These are phyloP conservation scores for Ariolimax columbianus DNA, from an alignment of 2,888 invertebrate genomes.

Conservation along the genomic window DNA sequence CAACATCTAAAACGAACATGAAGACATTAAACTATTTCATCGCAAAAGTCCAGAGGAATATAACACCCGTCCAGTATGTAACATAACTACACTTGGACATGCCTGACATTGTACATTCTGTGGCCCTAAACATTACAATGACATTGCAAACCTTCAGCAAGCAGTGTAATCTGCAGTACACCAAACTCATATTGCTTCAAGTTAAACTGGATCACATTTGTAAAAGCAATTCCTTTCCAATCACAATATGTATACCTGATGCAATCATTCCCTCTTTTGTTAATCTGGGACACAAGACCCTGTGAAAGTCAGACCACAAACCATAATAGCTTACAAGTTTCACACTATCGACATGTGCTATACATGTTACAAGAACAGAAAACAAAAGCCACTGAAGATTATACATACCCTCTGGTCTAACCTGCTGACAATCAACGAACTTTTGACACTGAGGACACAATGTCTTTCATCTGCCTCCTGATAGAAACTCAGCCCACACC, in stretches of 20 bases:
- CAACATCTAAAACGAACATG: slow-evolving; percentile 25
- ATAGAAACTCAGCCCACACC: slow-evolving; percentile 21
- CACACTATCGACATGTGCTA: background rate
- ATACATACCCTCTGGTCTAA: slow-evolving; percentile 5
- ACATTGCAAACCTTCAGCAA: slow-evolving; percentile 11
- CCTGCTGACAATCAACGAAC: slow-evolving; percentile 7
- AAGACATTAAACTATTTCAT: slow-evolving; percentile 29
- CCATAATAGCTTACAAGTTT: slow-evolving; percentile 2
- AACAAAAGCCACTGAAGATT: slow-evolving; percentile 17
- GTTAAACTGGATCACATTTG: slow-evolving; percentile 13
- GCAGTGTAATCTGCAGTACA: background rate
- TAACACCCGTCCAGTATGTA: background rate
- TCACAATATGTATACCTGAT: background rate
- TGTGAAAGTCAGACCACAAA: background rate
- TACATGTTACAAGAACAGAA: background rate
- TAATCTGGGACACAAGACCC: background rate
- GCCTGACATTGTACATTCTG: slow-evolving; percentile 24
- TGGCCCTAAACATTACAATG: slow-evolving; percentile 25
- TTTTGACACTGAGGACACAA: slow-evolving; percentile 29
- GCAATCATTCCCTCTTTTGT: background rate
- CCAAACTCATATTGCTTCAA: background rate
- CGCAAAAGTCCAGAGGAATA: background rate
- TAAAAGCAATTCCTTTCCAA: background rate
- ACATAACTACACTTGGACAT: slow-evolving; percentile 14
- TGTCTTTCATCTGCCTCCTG: slow-evolving; percentile 30